These are phyloP conservation scores for Eurystomus glaucurus DNA, from an alignment of 2,797 vertebrate genomes.

Conservation along the genomic window DNA sequence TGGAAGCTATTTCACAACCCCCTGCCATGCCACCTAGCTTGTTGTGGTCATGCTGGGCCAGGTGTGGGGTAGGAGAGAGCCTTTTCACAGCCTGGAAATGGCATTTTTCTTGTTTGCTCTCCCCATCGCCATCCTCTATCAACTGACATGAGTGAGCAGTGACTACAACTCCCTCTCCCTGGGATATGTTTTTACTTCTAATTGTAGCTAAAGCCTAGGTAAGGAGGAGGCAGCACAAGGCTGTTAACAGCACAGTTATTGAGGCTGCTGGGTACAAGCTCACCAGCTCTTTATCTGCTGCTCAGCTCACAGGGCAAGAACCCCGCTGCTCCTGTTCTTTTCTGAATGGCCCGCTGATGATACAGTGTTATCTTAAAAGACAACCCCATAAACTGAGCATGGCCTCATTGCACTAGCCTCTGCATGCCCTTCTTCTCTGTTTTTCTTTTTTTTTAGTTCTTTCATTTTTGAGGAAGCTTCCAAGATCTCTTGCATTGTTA, in stretches of 20 bases:
- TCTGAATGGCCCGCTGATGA: not conserved
- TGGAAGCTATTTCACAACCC: not conserved
- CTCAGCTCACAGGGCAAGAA: not conserved
- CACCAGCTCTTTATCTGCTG: not conserved
- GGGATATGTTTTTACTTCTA: not conserved
- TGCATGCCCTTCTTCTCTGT: not conserved
- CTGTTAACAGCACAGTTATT: not conserved
- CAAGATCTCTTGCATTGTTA: not conserved
- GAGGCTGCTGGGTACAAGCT: not conserved
- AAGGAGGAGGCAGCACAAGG: not conserved
- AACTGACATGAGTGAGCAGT: not conserved
- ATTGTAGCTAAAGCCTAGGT: not conserved
- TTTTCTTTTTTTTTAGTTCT: fast-evolving
- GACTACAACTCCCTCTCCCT: not conserved
- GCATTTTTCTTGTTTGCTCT: not conserved
- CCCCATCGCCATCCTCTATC: not conserved
- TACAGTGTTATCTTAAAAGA: not conserved
- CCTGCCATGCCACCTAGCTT: not conserved
- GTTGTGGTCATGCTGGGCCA: fast-evolving
- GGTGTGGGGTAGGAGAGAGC: not conserved
- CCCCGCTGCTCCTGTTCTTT: not conserved
- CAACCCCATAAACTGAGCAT: not conserved
- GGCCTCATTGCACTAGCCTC: not conserved
- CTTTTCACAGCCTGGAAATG: not conserved
- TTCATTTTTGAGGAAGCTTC: not conserved